Percentiles rank a stretch among this genome's conserved stretches.
Evolutionary conservation across 1,140 invertebrate species (phyloP).

Genomic region (Harpegnathos saltator): DNA sequence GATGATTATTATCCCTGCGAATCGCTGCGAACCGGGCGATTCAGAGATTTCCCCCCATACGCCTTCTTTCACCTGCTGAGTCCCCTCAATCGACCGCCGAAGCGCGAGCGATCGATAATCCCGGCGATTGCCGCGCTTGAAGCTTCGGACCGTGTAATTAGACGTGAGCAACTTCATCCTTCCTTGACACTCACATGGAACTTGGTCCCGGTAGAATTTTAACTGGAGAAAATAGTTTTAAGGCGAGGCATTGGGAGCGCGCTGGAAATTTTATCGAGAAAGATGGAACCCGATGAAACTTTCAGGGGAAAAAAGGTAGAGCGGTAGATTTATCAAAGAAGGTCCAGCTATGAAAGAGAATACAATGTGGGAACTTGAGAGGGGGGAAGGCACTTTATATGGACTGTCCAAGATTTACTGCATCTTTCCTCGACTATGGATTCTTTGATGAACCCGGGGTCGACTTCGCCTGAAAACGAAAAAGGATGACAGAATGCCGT

Average conservation of each 20-base stretch:
- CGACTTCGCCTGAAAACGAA: constrained; percentile 5
- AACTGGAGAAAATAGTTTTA: constrained; percentile 7
- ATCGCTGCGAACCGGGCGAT: background rate
- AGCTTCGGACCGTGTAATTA: background rate
- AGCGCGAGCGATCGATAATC: background rate
- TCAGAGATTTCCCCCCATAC: background rate
- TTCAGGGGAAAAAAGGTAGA: constrained; percentile 18
- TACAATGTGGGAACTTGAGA: background rate
- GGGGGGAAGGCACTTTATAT: background rate
- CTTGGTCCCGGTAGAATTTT: background rate
- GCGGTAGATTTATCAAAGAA: constrained; percentile 5
- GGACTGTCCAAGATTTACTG: constrained; percentile 36
- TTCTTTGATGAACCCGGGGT: constrained; percentile 25
- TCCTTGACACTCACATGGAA: background rate
- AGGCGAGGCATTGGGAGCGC: background rate
- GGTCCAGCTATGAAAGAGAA: constrained; percentile 4
- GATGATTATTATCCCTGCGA: constrained; percentile 10
- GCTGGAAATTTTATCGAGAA: background rate
- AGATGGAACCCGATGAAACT: background rate
- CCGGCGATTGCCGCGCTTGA: background rate
- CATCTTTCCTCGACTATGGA: constrained; percentile 14
- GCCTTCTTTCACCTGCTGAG: background rate
- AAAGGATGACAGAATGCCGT: background rate
- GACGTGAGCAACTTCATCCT: background rate
- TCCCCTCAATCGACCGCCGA: background rate